Evolutionary conservation across 2,888 invertebrate species (phyloP), one percentile per base, ranked within the genome.

Genomic region (Hyposoter didymator): DNA sequence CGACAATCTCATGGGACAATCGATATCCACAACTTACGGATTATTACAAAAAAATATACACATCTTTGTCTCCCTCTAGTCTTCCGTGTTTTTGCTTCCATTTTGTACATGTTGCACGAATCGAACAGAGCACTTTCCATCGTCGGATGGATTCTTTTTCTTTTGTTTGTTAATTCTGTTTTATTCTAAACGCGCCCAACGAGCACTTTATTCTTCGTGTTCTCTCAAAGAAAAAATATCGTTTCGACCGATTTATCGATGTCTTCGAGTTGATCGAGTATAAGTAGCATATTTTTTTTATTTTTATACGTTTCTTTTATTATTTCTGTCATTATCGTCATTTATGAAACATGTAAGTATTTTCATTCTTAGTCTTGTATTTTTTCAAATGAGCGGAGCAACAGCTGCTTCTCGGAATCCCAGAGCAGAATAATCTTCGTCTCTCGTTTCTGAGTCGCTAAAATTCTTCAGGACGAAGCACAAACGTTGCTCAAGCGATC

Each of bases 371-470:
- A 82, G 84, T 87, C 82, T 85, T 82, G 76, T 78, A 79, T 85
- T 82, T 75, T 52, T 88, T 89, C 88, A 7, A 55, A 88, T 90
- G 92, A 91, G 91, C 91, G 90, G 90, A 89, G 88, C 84, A 88
- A 86, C 89, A 87, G 32, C 35, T 88, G 83, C 87, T 84, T 87
- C 86, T 88, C 88, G 79, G 80, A 87, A 89, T 88, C 75, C 76
- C 83, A 72, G 55, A 62, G 79, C 72, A 52, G 12, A 59, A 81
- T 64, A 75, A 75, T 78, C 70, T 43, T 39, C 28, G 70, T 62
- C 49, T 80, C 45, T 59, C 5, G 45, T 66, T 43, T 35, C n/a
- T n/a, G 43, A 0, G 22, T 14, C 19, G 19, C 22, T 14, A 59
- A 55, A 39, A 62, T 74, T 73, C 59, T 70, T 52, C 45, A 39